Base-by-base conservation (phyloP, 2,797 vertebrate genomes). In the Danio kyathit region DNA sequence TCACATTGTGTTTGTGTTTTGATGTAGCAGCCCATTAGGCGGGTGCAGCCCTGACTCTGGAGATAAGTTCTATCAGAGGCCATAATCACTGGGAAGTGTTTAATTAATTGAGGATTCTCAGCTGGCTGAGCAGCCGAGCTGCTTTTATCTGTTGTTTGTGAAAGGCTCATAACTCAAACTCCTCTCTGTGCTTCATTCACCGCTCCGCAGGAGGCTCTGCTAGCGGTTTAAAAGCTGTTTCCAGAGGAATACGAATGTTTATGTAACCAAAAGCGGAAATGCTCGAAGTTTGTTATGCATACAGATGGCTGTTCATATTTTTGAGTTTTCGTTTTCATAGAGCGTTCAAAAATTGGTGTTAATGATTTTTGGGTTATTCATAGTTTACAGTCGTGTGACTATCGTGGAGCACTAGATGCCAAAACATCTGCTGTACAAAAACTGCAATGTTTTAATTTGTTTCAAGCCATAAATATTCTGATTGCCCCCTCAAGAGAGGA, bases 91-190 rank as follows among this genome's bases (percentile, higher is more conserved):
- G 43, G 60, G 59, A 85, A 81, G 66, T 83, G 84, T 83, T 77
- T 85, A 83, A 83, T 83, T 85, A 85, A 83, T 78, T 54, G 64
- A 81, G 69, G 57, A 81, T 67, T 76, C 77, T 83, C 69, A 59
- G 57, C 43, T 76, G 56, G 71, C 71, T 69, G 64, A 83, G 64
- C 77, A 78, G 9, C 54, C 77, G 74, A 76, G 71, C 71, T 56
- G 76, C 70, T 75, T 79, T 83, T 79, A 79, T 83, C 82, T 79
- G 76, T 57, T 67, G 60, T 61, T 66, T 63, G 70, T 70, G 76
- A 83, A 79, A 64, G 76, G 60, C 60, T 79, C 64, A 75, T 79
- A 79, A 79, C 56, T 79, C 70, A 79, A 60, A 63, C 76, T 75
- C 61, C 44, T 43, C 61, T 74, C 46, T 67, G 60, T 59, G 41